Base-by-base conservation (phyloP, 2,113 vertebrate genomes). In the Macquaria ambigua region DNA sequence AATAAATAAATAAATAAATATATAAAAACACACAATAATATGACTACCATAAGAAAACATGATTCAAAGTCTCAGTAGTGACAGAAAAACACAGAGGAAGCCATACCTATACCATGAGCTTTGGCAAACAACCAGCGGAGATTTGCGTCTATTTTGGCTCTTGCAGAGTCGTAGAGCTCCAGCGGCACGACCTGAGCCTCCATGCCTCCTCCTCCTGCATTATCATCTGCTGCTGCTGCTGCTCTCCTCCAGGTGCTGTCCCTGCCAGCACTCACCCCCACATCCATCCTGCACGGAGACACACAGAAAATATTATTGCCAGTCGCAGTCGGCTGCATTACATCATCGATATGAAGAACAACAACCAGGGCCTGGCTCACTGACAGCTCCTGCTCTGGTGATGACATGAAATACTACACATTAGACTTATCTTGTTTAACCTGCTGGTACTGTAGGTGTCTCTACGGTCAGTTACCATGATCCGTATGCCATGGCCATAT, bases 61-160 rank as follows among this genome's bases (percentile, higher is more conserved):
- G 25, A 31, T 3, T 77, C 70, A 74, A 48, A 15, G 23, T 64
- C 2, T 66, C 18, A 28, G 2, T 0, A 12, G 16, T 34, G n/a
- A 11, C 18, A 71, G 39, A 5, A 15, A 25, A 74, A 61, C 48
- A 59, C 3, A 66, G 25, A 81, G 64, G 50, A 20, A 20, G 69
- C 85, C 95, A 96, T 96, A 98, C 98, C 98, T 93, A 95, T 96
- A 89, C 98, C 98, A 74, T 97, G 99, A 79, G 98, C 97, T 97
- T 98, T 99, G 89, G 97, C 97, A 89, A 98, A 98, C 93, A 99
- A 94, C 98, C 98, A 99, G 89, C 97, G 96, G 89, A 99, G 96
- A 95, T 98, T 98, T 91, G 98, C 98, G 87, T 97, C 98, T 95
- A 99, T 99, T 97, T 99, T 99, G 83, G 98, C 97, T 93, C 98